Evolutionary conservation across 2,888 invertebrate genomes (phyloP), one percentile per base, ranked within the genome.

Genomic region (Erebia palarica): DNA sequence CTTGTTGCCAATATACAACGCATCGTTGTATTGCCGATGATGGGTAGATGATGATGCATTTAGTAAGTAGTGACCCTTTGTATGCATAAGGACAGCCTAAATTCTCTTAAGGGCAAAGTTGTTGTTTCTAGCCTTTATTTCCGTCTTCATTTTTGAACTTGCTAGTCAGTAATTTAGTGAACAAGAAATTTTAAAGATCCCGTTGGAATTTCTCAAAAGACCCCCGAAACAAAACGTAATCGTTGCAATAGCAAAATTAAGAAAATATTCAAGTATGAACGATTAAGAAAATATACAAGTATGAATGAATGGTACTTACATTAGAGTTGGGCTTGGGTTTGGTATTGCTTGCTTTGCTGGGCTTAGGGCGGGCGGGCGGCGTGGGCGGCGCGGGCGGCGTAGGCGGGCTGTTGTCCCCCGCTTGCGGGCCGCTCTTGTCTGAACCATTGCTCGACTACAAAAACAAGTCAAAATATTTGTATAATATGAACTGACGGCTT

Each of bases 401-500:
- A 69, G 93, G 90, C 75, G 94, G 87, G 82, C 89, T 85, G 77
- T 86, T 84, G 78, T 90, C 87, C 77, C 82, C 79, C 72, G 81
- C 27, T 11, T 86, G 82, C 80, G 74, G 57, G 68, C 74, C 76
- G 68, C 80, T 82, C 79, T 89, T 90, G 76, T 91, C 92, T 16
- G 88, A 89, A 1, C 88, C 85, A 27, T 87, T 91, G 82, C 88
- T 92, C 65, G 89, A 88, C 92, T 92, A 86, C 71, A 69, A 69
- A 53, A 66, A 66, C 70, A 64, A 36, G 11, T 44, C 27, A 27
- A 58, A 58, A 27, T 58, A 58, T 58, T n/a, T 27, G 13, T 21
- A 27, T 27, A 11, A 16, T 3, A 18, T 44, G 9, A 42, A 1
- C 44, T 11, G 9, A 44, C 44, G 11, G 44, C 3, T 47, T 47